Percentiles rank a stretch among this genome's conserved stretches.
phyloP scores from a whole-genome alignment of 2,797 vertebrate species.

The Chiroxiphia lanceolata region DNA sequence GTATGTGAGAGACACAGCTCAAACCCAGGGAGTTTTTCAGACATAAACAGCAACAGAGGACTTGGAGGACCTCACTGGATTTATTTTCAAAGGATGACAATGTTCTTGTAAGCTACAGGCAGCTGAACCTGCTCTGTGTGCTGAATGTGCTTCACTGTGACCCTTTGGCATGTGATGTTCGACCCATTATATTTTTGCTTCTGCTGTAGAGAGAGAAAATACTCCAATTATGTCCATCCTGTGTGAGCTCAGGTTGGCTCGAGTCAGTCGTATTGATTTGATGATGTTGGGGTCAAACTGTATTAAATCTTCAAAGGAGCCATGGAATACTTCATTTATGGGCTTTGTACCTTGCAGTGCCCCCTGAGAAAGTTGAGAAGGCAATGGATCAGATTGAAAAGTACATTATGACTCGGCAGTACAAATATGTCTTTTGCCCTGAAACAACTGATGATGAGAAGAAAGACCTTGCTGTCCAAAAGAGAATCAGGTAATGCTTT shows the following conservation, averaged over 20 bases:
- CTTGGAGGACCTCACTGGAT: background rate
- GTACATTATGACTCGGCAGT: constrained; percentile 96
- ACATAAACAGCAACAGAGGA: background rate
- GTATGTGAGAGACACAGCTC: background rate
- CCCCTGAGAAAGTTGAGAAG: constrained; percentile 90
- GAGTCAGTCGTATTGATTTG: background rate
- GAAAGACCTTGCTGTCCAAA: constrained; percentile 92
- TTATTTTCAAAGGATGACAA: background rate
- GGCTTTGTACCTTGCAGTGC: constrained; percentile 77
- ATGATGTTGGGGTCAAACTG: background rate
- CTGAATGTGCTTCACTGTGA: background rate
- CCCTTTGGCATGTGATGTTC: background rate
- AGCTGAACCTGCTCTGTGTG: background rate
- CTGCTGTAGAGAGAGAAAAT: background rate
- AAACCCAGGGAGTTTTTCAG: background rate
- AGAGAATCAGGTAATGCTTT: constrained; percentile 85
- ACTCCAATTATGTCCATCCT: background rate
- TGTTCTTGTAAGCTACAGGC: background rate
- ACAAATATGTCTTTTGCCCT: constrained; percentile 95
- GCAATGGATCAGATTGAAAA: constrained; percentile 98
- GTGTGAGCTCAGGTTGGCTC: background rate
- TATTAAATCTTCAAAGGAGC: background rate
- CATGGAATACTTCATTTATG: background rate
- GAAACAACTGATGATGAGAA: constrained; percentile 96
- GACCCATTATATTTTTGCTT: background rate